Base-by-base conservation (phyloP, 1,140 invertebrate species). In the Scylla paramamosain region DNA sequence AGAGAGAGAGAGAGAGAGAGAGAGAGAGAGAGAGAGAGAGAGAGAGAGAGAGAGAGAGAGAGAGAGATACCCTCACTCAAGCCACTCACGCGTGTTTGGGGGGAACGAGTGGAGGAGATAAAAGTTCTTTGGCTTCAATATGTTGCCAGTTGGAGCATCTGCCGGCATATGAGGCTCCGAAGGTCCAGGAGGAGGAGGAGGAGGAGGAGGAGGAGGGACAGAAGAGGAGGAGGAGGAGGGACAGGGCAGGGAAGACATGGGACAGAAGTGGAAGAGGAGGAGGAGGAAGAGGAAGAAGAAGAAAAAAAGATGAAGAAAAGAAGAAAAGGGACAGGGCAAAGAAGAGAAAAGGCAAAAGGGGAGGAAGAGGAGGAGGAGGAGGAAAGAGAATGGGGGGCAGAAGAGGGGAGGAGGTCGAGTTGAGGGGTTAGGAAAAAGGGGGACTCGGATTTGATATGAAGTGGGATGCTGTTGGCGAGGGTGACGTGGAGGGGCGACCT, bases 111-210 rank as follows among this genome's bases (percentile, higher is more conserved):
- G 39, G 52, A 1, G 67, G 67, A 77, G 20, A 77, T 7, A 77
- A 77, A 77, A 77, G 67, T 77, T 77, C 67, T 77, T n/a, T n/a
- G n/a, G 67, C 25, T 77, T 77, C 67, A 77, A 77, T 77, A 77
- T 77, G 67, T n/a, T 77, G 67, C 20, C 67, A n/a, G 20, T 20
- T n/a, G 67, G 67, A n/a, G 67, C n/a, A 25, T 77, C 67, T 77
- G 67, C 20, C 67, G 25, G n/a, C 67, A 77, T 77, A 77, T 77
- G 67, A 77, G 16, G 67, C 67, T 7, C 1, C 52, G 52, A 20
- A 16, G 52, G 52, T 16, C 0, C 10, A 59, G 52, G 67, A 77
- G 67, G 67, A 77, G 67, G 67, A 77, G 20, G 67, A 20, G 12
- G 52, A 59, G n/a, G 67, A 77, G 67, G 20, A 77, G 20, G 10